phyloP scores from a whole-genome alignment of 1,140 invertebrate genomes.

The Ladona fulva region DNA sequence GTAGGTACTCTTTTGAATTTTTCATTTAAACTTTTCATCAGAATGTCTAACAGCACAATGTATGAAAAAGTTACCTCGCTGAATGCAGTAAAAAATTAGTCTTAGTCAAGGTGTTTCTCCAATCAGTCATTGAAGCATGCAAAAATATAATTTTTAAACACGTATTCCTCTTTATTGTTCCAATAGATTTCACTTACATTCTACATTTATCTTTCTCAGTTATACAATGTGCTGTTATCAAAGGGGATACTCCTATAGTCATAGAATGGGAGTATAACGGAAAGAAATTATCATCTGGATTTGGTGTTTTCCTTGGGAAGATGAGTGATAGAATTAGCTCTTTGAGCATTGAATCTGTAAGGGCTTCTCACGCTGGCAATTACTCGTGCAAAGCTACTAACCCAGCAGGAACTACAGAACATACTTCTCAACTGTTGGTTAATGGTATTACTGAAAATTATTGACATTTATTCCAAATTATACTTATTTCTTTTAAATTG shows the following conservation, averaged over 20 bases:
- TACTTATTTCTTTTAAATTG: too few species aligned
- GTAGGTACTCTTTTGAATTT: too few species aligned
- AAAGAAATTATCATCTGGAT: constrained; percentile 33
- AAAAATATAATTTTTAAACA: too few species aligned
- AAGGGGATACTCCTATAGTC: constrained; percentile 57
- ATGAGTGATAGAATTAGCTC: constrained; percentile 39
- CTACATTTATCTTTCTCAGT: constrained; percentile 38
- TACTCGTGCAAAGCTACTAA: constrained; percentile 37
- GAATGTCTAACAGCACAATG: too few species aligned
- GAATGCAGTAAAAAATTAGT: too few species aligned
- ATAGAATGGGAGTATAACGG: constrained; percentile 51
- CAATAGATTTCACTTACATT: too few species aligned
- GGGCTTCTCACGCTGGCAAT: constrained; percentile 34
- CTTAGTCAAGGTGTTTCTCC: too few species aligned
- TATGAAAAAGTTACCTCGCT: too few species aligned
- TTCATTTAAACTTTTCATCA: too few species aligned
- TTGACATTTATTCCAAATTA: too few species aligned
- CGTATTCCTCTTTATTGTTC: too few species aligned
- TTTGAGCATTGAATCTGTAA: constrained; percentile 33
- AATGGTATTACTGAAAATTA: constrained; percentile 50
- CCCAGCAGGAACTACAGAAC: constrained; percentile 30
- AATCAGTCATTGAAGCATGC: too few species aligned
- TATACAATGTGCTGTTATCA: constrained; percentile 56
- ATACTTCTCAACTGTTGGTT: constrained; percentile 44
- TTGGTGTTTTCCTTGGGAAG: constrained; percentile 32